These are phyloP conservation scores for Monoplex corrugatus DNA, from an alignment of 2,888 invertebrate species.

Conservation along the genomic window DNA sequence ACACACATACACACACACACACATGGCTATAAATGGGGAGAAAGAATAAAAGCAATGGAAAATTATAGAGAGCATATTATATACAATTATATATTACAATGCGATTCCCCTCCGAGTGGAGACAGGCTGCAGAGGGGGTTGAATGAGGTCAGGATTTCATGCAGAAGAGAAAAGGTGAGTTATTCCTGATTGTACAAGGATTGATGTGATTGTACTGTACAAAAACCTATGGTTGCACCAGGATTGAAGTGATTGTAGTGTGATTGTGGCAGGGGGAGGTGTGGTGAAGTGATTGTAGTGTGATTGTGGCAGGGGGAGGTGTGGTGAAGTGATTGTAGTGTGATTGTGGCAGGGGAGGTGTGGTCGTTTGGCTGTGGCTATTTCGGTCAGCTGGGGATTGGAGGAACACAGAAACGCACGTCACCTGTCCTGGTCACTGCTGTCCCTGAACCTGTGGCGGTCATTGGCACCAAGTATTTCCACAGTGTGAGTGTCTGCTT, in stretches of 20 bases:
- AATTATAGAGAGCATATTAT: no score
- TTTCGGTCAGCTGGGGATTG: conserved; percentile 90
- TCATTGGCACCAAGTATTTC: conserved; percentile 88
- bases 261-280: not conserved
- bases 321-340: not conserved
- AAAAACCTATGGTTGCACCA: not conserved
- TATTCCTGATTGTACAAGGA: no score
- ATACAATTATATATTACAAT: no score
- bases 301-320: no score
- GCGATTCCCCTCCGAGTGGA: no score
- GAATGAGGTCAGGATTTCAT: no score
- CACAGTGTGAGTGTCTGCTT: conserved; percentile 86
- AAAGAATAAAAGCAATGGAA: no score
- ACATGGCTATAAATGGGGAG: no score
- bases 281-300: not conserved
- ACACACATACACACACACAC: no score
- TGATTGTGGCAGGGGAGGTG: conserved; percentile 84
- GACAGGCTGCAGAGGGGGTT: no score
- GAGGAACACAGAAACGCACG: conserved; percentile 78
- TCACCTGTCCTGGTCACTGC: conserved; percentile 64
- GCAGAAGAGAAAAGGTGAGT: no score
- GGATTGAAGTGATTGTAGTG: not conserved
- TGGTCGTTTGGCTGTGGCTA: conserved; percentile 89
- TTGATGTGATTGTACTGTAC: not conserved
- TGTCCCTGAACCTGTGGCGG: conserved; percentile 77